Conservation (phyloP, 2,797 vertebrate genomes). For the Sus cebifrons region DNA sequence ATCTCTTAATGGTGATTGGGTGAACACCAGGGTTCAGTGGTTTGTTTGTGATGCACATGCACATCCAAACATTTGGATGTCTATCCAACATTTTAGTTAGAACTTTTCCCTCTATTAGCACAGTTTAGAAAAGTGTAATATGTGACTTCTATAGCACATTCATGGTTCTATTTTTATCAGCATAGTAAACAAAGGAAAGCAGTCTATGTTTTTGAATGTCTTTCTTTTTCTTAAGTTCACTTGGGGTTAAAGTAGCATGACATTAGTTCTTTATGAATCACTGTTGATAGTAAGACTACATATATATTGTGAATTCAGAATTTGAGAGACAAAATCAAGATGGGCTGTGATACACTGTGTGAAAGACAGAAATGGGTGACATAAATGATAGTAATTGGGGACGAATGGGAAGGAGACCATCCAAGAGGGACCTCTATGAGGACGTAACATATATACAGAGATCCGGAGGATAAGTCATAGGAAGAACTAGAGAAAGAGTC, state of each 20-base stretch:
- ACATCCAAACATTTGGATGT: background rate
- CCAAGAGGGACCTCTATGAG: background rate
- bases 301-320: conserved; percentile 3
- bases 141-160: background rate
- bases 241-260: background rate
- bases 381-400: fast-evolving
- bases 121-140: background rate
- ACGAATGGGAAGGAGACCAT: background rate
- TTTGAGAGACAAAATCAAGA: background rate
- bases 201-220: background rate
- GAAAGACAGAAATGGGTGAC: background rate
- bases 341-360: background rate
- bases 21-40: conserved; percentile 57
- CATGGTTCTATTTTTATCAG: conserved; percentile 46
- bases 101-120: background rate
- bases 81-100: background rate
- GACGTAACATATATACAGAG: background rate
- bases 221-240: background rate
- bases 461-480: background rate
- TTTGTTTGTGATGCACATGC: conserved; percentile 40
- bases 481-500: background rate
- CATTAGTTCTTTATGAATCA: background rate
- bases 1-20: conserved; percentile 34
- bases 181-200: background rate
- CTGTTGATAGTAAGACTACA: background rate